phyloP scores from a whole-genome alignment of 2,113 vertebrate species.

The Cavia aperea region DNA sequence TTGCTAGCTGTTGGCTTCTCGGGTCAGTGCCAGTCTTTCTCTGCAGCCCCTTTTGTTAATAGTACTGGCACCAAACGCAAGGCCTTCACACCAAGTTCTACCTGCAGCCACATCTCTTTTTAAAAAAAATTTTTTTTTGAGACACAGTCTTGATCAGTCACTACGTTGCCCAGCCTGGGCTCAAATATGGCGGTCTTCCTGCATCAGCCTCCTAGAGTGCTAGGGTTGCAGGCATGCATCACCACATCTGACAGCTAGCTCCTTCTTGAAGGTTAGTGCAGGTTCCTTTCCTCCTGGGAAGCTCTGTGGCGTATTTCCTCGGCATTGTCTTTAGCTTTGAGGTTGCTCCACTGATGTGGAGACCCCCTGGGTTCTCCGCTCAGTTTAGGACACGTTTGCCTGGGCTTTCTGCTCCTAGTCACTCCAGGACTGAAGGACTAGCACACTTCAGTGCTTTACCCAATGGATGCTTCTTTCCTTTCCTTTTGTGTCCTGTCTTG shows the following conservation, averaged over 20 bases:
- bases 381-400: not conserved
- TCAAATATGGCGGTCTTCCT: not conserved
- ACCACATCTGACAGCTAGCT: not conserved
- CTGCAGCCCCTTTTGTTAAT: not conserved
- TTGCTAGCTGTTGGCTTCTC: not conserved
- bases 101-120: not conserved
- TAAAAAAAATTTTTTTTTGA: not conserved
- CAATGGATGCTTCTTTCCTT: not conserved
- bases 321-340: accelerated
- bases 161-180: not conserved
- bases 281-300: not conserved
- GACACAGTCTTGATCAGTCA: not conserved
- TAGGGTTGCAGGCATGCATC: not conserved
- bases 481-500: accelerated
- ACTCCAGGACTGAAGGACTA: not conserved
- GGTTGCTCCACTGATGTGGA: not conserved
- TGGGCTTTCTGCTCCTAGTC: not conserved
- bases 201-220: not conserved
- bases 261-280: not conserved
- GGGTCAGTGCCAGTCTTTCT: not conserved
- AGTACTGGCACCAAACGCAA: not conserved
- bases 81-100: not conserved
- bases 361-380: not conserved
- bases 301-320: not conserved
- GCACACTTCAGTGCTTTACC: not conserved